Conservation (phyloP, 2,113 vertebrate species). For the Platysteira castanea region DNA sequence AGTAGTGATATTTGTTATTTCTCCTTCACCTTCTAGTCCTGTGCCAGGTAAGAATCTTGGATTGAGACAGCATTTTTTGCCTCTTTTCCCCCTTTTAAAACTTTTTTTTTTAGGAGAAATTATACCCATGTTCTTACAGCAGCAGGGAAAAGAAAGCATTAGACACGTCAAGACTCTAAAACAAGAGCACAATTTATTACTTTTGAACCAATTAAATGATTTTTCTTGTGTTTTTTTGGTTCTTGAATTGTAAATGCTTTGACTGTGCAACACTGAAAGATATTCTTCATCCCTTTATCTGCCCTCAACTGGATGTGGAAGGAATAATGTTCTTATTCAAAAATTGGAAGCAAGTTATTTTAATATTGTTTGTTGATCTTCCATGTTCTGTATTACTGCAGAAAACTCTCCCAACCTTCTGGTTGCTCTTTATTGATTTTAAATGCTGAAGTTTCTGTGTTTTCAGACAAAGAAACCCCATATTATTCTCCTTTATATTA, state of each 20-base stretch:
- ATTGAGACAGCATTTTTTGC: not conserved
- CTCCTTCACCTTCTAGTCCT: not conserved
- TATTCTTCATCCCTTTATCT: not conserved
- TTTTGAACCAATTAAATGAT: not conserved
- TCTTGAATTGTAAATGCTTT: not conserved
- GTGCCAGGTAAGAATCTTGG: not conserved
- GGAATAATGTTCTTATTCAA: not conserved
- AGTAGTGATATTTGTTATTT: not conserved
- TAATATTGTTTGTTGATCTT: not conserved
- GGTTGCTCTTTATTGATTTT: not conserved
- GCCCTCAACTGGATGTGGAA: not conserved
- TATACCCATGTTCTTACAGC: not conserved
- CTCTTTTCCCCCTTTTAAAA: accelerated
- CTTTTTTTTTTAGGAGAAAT: not conserved
- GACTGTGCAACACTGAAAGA: not conserved
- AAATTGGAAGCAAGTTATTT: not conserved
- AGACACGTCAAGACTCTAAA: not conserved
- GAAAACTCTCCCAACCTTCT: not conserved
- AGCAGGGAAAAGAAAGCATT: not conserved
- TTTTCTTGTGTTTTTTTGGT: not conserved
- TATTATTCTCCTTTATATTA: not conserved
- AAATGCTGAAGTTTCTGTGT: not conserved
- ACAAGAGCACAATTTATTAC: not conserved
- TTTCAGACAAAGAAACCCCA: not conserved
- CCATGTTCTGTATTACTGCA: not conserved